Evolutionary conservation across 2,888 invertebrate species (phyloP), one percentile per base, ranked within the genome.

Genomic region (Noctua fimbriata): DNA sequence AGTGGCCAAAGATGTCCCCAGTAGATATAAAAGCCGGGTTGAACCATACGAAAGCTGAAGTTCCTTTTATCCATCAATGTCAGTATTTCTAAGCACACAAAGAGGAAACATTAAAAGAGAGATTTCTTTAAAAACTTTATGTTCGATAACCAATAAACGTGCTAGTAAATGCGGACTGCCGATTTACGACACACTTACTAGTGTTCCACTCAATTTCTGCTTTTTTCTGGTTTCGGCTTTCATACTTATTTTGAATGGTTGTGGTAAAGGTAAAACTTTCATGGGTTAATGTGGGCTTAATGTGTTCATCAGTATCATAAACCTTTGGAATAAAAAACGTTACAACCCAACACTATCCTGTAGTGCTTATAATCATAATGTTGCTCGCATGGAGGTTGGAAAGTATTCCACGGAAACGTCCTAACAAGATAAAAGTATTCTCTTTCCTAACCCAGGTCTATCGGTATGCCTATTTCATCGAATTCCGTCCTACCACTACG

Each of bases 121-220:
- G 60, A 73, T 85, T 72, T 76, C 73, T 83, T 69, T 47, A 24
- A 65, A 86, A 52, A 76, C 49, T 76, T 76, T 70, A 75, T 75
- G 73, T 85, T 63, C 60, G 55, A 74, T 81, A 74, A 70, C 72
- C 76, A 79, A 77, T 87, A 80, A 80, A 77, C 76, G 73, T 60
- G 74, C 73, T 55, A 73, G 70, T 80, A 81, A 82, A 76, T 60
- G 32, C 58, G 75, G 84, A 88, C 83, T 86, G 85, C 84, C 88
- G 89, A 90, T 92, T 91, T 91, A 91, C 88, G 88, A 89, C 81
- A 88, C 77, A 81, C 76, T 78, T 73, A 88, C 85, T 88, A 81
- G 81, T 63, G 69, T 52, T 81, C 32, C 41, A 69, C 71, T 60
- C 76, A 81, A 69, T 71, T 75, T 71, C 81, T 69, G 85, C 81